These are phyloP conservation scores for Drosophila meridionalis DNA, from an alignment of 2,888 invertebrate species.

Conservation along the genomic window DNA sequence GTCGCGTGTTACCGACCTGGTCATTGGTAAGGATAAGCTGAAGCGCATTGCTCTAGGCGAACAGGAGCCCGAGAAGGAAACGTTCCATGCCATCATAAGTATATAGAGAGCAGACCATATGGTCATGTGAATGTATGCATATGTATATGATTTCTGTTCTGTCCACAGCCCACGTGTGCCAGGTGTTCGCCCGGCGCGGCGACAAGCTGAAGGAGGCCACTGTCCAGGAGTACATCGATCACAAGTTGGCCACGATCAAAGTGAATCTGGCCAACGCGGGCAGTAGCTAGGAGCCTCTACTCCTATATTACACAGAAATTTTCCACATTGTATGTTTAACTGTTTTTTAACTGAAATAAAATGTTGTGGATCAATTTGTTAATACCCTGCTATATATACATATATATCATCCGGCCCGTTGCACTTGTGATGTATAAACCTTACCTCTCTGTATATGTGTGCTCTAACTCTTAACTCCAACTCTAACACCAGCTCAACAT, in stretches of 20 bases:
- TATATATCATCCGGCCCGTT: background rate
- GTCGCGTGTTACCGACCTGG: conserved; percentile 81
- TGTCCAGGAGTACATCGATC: conserved; percentile 78
- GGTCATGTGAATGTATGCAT: background rate
- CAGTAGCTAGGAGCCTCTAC: conserved; percentile 24
- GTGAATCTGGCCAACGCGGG: background rate
- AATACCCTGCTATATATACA: background rate
- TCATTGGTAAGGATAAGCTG: conserved; percentile 80
- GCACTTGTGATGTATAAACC: conserved; percentile 6
- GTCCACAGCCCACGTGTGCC: conserved; percentile 83
- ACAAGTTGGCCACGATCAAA: conserved; percentile 76
- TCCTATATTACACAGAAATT: conserved; percentile 9
- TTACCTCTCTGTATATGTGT: background rate
- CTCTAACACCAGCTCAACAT: background rate
- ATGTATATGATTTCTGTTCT: background rate
- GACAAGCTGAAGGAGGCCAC: conserved; percentile 66
- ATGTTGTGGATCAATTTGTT: conserved; percentile 34
- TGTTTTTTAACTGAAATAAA: conserved; percentile 62
- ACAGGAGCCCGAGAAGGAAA: conserved; percentile 65
- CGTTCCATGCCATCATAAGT: conserved; percentile 83
- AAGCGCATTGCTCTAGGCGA: conserved; percentile 67
- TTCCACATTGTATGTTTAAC: conserved; percentile 50
- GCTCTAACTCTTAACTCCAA: background rate
- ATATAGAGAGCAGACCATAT: conserved; percentile 30
- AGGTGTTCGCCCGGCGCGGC: conserved; percentile 82